Conservation (phyloP, 2,113 vertebrate species). For the Pterophyllum scalare region DNA sequence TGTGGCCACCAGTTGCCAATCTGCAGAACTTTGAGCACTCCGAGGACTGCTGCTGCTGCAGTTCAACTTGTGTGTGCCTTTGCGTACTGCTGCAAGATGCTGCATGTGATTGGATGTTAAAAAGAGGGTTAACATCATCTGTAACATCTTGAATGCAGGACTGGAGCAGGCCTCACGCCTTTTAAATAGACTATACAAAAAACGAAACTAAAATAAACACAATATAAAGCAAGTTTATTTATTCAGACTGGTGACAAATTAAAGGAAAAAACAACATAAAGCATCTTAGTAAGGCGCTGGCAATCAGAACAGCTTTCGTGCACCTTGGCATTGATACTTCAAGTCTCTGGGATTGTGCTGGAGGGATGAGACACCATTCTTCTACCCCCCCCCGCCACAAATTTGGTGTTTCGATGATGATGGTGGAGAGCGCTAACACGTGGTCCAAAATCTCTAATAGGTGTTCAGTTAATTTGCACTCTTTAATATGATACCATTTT, state of each 20-base stretch:
- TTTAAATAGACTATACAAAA: neutral
- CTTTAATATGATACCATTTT: neutral
- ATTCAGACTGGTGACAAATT: neutral
- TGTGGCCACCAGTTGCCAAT: slow-evolving; percentile 58
- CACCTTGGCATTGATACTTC: neutral
- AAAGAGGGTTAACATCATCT: neutral
- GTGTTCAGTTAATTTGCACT: neutral
- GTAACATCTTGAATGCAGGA: neutral
- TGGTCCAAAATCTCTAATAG: neutral
- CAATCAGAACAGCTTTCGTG: neutral
- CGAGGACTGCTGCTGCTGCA: neutral
- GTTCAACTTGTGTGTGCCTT: neutral
- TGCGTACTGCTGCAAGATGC: too few relatives aligned
- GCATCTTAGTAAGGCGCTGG: too few relatives aligned
- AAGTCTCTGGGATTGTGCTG: neutral
- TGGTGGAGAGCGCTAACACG: neutral
- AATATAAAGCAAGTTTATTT: neutral
- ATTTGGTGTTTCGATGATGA: neutral
- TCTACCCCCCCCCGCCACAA: neutral
- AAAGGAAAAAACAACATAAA: neutral
- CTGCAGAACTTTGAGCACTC: neutral
- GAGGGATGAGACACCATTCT: neutral
- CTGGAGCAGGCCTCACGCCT: neutral
- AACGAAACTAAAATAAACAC: neutral
- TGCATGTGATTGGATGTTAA: neutral